Conservation (phyloP, 2,888 invertebrate species). For the Nemotelus pantherinus region DNA sequence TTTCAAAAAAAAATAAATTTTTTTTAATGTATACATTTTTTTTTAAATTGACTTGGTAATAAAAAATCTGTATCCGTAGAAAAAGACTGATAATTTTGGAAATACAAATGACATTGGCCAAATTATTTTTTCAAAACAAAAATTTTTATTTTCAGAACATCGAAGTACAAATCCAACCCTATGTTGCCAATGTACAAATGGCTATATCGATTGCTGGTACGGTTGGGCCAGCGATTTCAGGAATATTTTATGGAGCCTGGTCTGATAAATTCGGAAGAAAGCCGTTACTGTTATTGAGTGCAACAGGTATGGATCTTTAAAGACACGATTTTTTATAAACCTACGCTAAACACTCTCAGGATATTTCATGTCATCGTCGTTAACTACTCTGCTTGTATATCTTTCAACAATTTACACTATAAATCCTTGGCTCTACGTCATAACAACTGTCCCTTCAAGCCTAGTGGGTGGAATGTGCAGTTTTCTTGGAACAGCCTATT, state of each 20-base stretch:
- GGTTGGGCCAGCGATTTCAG: conserved; percentile 73
- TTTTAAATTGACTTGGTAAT: too few relatives aligned
- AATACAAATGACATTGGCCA: too few relatives aligned
- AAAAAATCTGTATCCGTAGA: too few relatives aligned
- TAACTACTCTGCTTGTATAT: not conserved
- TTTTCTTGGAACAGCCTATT: conserved; percentile 71
- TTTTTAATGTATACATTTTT: too few relatives aligned
- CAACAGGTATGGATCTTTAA: conserved; percentile 67
- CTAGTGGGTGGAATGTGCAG: conserved; percentile 72
- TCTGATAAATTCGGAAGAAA: conserved; percentile 82
- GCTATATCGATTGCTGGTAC: conserved; percentile 72
- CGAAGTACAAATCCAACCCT: conserved; percentile 71
- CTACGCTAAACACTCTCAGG: not conserved
- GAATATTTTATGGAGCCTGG: conserved; percentile 83
- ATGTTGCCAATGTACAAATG: conserved; percentile 73
- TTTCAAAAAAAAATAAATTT: too few relatives aligned
- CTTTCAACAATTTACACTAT: conserved; percentile 55
- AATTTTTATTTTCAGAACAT: conserved; percentile 12
- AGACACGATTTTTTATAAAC: not conserved
- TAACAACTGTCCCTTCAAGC: conserved; percentile 69
- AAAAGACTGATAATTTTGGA: too few relatives aligned
- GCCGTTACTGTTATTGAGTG: conserved; percentile 73
- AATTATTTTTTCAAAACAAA: too few relatives aligned
- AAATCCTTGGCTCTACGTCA: conserved; percentile 65
- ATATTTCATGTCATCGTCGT: too few relatives aligned